These are phyloP conservation scores for Quadroppia sp. DNA, from an alignment of 2,888 invertebrate species.

Conservation along the genomic window DNA sequence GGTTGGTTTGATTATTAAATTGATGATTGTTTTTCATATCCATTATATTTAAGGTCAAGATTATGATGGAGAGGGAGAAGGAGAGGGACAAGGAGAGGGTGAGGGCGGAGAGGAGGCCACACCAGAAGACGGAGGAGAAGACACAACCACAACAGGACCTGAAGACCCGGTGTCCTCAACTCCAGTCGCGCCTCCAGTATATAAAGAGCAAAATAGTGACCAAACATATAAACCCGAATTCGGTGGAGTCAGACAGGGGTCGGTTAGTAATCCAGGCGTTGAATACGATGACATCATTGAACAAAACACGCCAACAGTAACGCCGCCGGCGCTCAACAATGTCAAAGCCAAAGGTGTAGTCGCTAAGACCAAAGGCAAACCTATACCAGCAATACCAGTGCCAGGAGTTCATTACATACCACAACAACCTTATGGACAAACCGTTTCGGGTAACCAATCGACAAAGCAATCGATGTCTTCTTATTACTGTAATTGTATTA, in stretches of 20 bases:
- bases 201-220: background rate
- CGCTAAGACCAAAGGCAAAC: background rate
- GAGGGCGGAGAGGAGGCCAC: slow-evolving; percentile 20
- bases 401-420: background rate
- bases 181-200: background rate
- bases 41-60: slow-evolving; percentile 21
- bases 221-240: slow-evolving; percentile 10
- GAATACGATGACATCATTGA: slow-evolving; percentile 34
- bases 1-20: background rate
- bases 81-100: background rate
- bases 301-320: slow-evolving; percentile 27
- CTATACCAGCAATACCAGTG: background rate
- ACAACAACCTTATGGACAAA: background rate
- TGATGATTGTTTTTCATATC: background rate
- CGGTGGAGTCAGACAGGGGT: slow-evolving; percentile 12
- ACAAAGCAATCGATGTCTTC: too few relatives aligned
- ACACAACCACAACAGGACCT: background rate
- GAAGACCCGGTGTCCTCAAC: background rate
- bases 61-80: slow-evolving; percentile 16
- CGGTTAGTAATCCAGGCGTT: slow-evolving; percentile 4
- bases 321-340: background rate
- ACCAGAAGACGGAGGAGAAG: slow-evolving; percentile 16
- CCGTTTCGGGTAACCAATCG: background rate
- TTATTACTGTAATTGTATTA: too few relatives aligned
- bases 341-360: background rate